Percentiles rank a stretch among this genome's conserved stretches.
Conservation (phyloP, 1,140 invertebrate genomes). For the Cardiocondyla obscurior region DNA sequence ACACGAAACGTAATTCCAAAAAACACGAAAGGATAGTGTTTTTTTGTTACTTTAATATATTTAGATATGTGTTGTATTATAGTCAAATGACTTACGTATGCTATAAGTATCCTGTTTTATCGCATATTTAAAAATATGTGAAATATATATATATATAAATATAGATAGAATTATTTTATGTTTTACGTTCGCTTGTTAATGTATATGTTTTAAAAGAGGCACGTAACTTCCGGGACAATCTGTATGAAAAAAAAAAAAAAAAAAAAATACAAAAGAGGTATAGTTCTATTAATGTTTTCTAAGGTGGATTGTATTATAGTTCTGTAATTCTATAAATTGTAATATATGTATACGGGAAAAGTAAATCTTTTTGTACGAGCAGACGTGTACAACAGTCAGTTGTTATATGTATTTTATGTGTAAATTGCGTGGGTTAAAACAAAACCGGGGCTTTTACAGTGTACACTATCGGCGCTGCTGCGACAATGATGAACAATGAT, state of each 20-base stretch:
- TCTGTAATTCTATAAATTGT: slow-evolving; percentile 11
- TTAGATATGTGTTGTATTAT: slow-evolving; percentile 8
- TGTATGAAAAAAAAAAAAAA: slow-evolving; percentile 21
- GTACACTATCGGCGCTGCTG: not conserved
- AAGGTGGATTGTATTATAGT: slow-evolving; percentile 42
- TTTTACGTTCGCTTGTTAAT: not conserved
- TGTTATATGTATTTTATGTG: slow-evolving; percentile 21
- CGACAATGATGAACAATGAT: not conserved
- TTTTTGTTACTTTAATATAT: not conserved
- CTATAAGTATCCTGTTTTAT: not conserved
- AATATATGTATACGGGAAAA: slow-evolving; percentile 27
- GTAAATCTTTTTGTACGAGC: slow-evolving; percentile 25
- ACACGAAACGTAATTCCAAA: slow-evolving; percentile 39
- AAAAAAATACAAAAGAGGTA: slow-evolving; percentile 10
- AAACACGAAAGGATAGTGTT: not conserved
- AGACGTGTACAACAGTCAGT: not conserved
- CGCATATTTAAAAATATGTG: not conserved
- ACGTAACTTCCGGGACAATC: not conserved
- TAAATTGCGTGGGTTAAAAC: slow-evolving; percentile 3
- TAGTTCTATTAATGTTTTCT: slow-evolving; percentile 25
- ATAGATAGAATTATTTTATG: not conserved
- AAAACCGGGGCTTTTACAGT: not conserved
- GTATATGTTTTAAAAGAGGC: not conserved
- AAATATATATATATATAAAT: not conserved
- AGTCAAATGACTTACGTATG: not conserved